Base-by-base conservation (phyloP, 2,888 invertebrate species). In the Eristalis intricaria region DNA sequence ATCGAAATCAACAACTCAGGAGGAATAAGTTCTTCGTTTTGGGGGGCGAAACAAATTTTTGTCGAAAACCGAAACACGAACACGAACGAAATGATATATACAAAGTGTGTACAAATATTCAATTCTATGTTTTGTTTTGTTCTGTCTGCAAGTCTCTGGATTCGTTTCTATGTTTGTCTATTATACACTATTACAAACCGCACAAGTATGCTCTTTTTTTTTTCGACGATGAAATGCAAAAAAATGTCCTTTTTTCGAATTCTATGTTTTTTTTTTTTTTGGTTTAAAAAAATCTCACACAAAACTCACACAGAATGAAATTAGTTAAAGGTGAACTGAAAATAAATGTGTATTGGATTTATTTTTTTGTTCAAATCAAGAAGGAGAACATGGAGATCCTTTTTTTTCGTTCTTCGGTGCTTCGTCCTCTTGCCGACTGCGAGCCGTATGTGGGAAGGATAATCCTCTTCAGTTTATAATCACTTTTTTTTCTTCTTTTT, bases 1-100 rank as follows among this genome's bases (percentile, higher is more conserved):
- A 76, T 77, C 64, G 19, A 83, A 83, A 77, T 66, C 50, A 77
- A 83, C 61, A 82, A 82, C 74, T 74, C 61, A 74, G 50, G 66
- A 65, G 32, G 66, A 11, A 10, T 35, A 35, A 35, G 11, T 10
- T 8, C 10, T 35, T 35, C n/a, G n/a, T n/a, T n/a, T n/a, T n/a
- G n/a, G n/a, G n/a, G n/a, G n/a, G n/a, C n/a, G n/a, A n/a, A n/a
- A n/a, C n/a, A n/a, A n/a, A n/a, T n/a, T 10, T 10, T 35, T 35
- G 11, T 35, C 35, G 40, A 66, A 40, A 11, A 65, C 66, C 66
- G 60, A 64, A 76, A 82, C 65, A 70, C 66, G 22, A 75, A 74
- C 66, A 56, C 26, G 1, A 81, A 82, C 81, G n/a, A 50, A 82
- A 58, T 76, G 56, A 76, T 69, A 74, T 50, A 66, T 65, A 76